A percentile compares a stretch with the other conserved stretches of the same genome.
phyloP scores from a whole-genome alignment of 2,888 invertebrate genomes.

The Carcina quercana region DNA sequence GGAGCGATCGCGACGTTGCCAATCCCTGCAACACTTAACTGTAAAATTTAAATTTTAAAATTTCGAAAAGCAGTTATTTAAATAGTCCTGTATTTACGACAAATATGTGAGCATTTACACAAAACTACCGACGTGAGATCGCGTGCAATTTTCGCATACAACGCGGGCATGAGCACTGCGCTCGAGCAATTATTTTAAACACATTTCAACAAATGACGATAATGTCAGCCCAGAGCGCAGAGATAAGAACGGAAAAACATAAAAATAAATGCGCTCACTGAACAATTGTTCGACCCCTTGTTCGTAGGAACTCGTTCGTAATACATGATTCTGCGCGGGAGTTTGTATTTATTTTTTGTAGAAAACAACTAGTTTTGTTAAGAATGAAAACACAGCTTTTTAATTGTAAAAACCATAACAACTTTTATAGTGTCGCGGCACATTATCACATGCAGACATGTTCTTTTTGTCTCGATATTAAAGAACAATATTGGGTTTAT shows the following conservation, averaged over 20 bases:
- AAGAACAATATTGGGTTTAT: too few species aligned
- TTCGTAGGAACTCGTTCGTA: slow-evolving; percentile 29
- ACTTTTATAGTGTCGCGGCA: too few species aligned
- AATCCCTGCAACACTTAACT: slow-evolving; percentile 35
- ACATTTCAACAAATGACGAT: slow-evolving; percentile 73
- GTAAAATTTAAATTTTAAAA: slow-evolving; percentile 21
- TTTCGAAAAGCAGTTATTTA: slow-evolving; percentile 40
- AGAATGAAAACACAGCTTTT: too few species aligned
- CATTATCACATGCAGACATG: too few species aligned
- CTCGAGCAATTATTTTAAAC: slow-evolving; percentile 71
- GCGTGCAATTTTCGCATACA: slow-evolving; percentile 67
- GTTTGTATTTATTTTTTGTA: too few species aligned
- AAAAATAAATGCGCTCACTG: slow-evolving; percentile 41
- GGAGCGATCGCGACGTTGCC: not conserved
- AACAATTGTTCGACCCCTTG: slow-evolving; percentile 42
- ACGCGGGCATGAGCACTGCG: slow-evolving; percentile 56
- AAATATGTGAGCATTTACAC: slow-evolving; percentile 71
- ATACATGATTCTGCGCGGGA: slow-evolving; percentile 10
- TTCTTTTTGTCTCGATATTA: too few species aligned
- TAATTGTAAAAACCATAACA: too few species aligned
- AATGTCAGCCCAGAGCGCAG: slow-evolving; percentile 57
- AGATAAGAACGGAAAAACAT: slow-evolving; percentile 54
- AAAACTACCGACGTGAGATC: slow-evolving; percentile 52
- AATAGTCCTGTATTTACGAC: slow-evolving; percentile 52
- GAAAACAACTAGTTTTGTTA: too few species aligned